Conservation (phyloP, 2,113 vertebrate species). For the Hydropotes inermis region DNA sequence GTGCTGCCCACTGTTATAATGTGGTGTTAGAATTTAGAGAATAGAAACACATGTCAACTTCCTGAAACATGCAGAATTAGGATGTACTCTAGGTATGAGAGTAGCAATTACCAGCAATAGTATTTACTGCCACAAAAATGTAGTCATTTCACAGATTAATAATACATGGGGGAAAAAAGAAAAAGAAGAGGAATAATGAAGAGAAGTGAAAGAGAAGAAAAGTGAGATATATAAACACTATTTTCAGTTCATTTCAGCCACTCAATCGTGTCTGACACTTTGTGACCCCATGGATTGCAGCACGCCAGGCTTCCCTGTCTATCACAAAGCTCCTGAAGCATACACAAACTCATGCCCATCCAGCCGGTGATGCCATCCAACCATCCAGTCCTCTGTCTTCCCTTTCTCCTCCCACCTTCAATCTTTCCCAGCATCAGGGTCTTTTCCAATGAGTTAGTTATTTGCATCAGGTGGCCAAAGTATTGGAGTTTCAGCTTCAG, state of each 20-base stretch:
- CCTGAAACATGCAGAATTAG: not conserved
- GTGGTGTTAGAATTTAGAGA: not conserved
- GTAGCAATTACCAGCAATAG: not conserved
- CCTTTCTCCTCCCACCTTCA: not conserved
- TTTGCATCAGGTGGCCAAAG: not conserved
- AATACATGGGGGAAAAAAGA: not conserved
- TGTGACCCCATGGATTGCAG: not conserved
- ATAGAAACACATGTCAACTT: not conserved
- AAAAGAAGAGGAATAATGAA: not conserved
- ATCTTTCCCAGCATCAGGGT: not conserved
- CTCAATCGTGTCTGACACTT: not conserved
- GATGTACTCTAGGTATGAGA: not conserved
- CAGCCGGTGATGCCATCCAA: not conserved
- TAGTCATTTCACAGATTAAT: not conserved
- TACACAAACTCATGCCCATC: not conserved
- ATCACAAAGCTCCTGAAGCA: not conserved
- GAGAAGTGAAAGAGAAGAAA: not conserved
- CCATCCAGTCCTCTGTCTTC: not conserved
- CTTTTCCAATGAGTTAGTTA: not conserved
- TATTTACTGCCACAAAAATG: not conserved
- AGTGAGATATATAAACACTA: not conserved
- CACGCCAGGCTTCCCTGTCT: not conserved
- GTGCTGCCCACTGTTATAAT: not conserved
- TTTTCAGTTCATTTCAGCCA: not conserved
- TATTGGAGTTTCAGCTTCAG: not conserved